Evolutionary conservation across 2,797 vertebrate genomes (phyloP).

Genomic region (Scomberomorus guttatus): DNA sequence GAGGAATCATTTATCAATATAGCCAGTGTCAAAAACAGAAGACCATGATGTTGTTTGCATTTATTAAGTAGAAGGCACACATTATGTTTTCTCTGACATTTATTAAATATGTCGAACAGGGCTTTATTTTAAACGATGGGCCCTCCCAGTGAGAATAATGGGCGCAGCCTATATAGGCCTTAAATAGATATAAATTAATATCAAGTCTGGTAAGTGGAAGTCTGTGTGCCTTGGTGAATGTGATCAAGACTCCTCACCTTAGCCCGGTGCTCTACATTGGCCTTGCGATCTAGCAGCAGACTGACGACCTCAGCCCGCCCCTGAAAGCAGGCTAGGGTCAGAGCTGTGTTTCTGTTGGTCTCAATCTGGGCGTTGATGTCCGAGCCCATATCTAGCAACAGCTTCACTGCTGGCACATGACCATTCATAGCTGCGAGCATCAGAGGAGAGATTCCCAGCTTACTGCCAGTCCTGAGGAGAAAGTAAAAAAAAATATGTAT

Average conservation of each 20-base stretch:
- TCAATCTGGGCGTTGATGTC: conserved; percentile 99
- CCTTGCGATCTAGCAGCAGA: conserved; percentile 96
- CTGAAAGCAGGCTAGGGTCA: conserved; percentile 98
- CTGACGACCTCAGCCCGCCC: conserved; percentile 98
- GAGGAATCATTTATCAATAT: conserved; percentile 9
- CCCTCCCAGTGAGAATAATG: background rate
- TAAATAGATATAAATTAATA: background rate
- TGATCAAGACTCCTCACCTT: conserved; percentile 85
- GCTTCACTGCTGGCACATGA: conserved; percentile 96
- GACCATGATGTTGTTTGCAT: background rate
- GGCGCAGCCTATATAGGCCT: background rate
- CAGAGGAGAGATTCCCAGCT: conserved; percentile 97
- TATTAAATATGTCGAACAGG: background rate
- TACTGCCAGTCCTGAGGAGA: conserved; percentile 94
- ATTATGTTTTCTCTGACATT: background rate
- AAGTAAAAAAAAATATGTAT: background rate
- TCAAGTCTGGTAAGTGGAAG: background rate
- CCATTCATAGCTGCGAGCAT: conserved; percentile 99
- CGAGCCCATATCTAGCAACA: conserved; percentile 98
- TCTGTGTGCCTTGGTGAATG: too few species aligned
- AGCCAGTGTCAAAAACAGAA: background rate
- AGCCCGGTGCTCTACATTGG: conserved; percentile 98
- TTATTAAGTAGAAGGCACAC: background rate
- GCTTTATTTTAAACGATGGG: background rate
- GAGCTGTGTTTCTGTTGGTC: conserved; percentile 98